Percentiles rank a stretch among this genome's conserved stretches.
Evolutionary conservation across 2,113 vertebrate genomes (phyloP).

Genomic region (Camelus dromedarius): DNA sequence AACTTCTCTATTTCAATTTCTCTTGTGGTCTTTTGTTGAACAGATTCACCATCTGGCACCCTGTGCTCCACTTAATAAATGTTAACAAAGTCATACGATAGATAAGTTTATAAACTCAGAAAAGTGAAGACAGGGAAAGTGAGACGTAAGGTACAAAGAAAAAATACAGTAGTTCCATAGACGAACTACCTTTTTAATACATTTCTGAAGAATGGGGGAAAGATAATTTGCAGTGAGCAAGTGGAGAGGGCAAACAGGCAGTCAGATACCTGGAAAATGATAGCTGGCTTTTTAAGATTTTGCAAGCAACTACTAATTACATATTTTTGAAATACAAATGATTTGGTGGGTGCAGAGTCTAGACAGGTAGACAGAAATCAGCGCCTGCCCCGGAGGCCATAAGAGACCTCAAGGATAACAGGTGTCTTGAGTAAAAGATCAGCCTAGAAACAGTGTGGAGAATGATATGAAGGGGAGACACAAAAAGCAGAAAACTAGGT

Average conservation of each 20-base stretch:
- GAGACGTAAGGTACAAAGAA: neutral
- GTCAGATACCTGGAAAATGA: neutral
- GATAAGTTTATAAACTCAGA: neutral
- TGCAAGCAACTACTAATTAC: neutral
- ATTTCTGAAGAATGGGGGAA: neutral
- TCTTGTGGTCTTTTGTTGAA: neutral
- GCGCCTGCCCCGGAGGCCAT: neutral
- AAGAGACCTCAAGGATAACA: neutral
- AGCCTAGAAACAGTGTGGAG: neutral
- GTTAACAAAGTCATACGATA: neutral
- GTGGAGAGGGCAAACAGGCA: neutral
- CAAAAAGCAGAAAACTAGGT: neutral
- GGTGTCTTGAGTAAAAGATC: neutral
- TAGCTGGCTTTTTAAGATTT: neutral
- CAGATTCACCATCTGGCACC: neutral
- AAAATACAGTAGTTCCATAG: rapidly evolving
- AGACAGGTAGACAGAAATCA: neutral
- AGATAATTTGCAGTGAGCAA: neutral
- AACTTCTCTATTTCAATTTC: neutral
- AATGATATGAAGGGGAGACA: neutral
- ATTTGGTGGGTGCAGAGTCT: neutral
- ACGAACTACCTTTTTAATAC: neutral
- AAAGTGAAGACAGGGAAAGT: neutral
- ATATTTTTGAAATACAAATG: neutral
- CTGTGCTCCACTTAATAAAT: neutral